Percentiles rank a stretch among this genome's conserved stretches.
Conservation (phyloP, 2,888 invertebrate species). For the Drosophila recens region DNA sequence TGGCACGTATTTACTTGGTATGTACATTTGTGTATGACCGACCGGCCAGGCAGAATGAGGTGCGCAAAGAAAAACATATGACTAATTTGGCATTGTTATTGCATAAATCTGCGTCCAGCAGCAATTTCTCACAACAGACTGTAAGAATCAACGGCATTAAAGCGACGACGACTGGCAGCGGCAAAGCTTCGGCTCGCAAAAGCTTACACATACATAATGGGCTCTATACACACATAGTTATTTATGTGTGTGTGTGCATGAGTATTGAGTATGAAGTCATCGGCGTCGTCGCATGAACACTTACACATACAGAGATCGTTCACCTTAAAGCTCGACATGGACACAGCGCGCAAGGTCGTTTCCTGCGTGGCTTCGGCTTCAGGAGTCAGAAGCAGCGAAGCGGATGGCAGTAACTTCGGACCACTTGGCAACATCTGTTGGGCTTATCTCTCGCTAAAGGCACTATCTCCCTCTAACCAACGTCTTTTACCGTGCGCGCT, state of each 20-base stretch:
- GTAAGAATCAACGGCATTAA: conserved; percentile 23
- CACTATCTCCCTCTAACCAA: conserved; percentile 3
- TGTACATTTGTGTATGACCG: conserved; percentile 14
- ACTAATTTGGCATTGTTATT: conserved; percentile 75
- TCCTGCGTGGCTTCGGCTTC: conserved; percentile 57
- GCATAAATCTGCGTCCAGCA: conserved; percentile 66
- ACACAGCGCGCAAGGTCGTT: conserved; percentile 84
- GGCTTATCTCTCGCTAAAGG: conserved; percentile 33
- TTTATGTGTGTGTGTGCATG: conserved; percentile 8
- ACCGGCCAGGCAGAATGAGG: conserved; percentile 29
- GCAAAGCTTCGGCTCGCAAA: conserved; percentile 50
- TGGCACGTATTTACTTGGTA: conserved; percentile 44
- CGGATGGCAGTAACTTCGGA: conserved; percentile 6
- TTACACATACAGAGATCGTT: conserved; percentile 81
- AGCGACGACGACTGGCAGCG: conserved; percentile 17
- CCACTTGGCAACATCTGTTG: conserved; percentile 61
- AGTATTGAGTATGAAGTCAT: conserved; percentile 72
- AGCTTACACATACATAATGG: conserved; percentile 47
- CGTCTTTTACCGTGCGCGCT: conserved; percentile 90
- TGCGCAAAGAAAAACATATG: conserved; percentile 62
- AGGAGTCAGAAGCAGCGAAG: conserved; percentile 19
- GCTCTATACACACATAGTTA: conserved; percentile 5
- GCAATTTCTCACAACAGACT: conserved; percentile 35
- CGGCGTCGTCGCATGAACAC: conserved; percentile 45
- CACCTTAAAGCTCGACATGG: conserved; percentile 83